Base-by-base conservation (phyloP, 1,140 invertebrate species). In the Gryllus bimaculatus region DNA sequence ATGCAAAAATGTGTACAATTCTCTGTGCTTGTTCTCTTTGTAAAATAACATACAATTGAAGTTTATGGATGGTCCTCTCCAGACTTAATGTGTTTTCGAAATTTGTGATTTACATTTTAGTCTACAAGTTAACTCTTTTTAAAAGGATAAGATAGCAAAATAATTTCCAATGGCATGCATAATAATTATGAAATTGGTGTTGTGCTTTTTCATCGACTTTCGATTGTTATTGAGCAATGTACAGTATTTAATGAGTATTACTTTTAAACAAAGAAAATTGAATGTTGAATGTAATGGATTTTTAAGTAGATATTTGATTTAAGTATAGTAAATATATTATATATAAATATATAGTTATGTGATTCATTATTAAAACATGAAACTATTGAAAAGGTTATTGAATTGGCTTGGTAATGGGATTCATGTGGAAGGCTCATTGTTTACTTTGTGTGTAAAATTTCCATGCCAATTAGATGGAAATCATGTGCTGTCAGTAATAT, bases 181-280 rank as follows among this genome's bases (percentile, higher is more conserved):
- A 77, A 26, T 49, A 48, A 54, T 20, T 47, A 49, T 77, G 76
- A 20, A 54, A 18, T 49, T 49, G 76, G 48, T 77, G 76, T 77
- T 77, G 76, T 77, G 76, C 47, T 54, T 49, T 39, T 49, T 47
- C 47, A 77, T 77, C n/a, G 47, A 77, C 76, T 54, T 20, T 77
- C 48, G 48, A 47, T 20, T 20, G 10, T 77, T 77, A 54, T 48
- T 39, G 48, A 47, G n/a, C 48, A 54, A 10, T n/a, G 47, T 77
- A 54, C 48, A 49, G 76, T 77, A 54, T 77, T 77, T 54, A 77
- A 77, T 66, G 54, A 66, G 54, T 66, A 66, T 66, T 66, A 66
- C 54, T 66, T 66, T 66, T 66, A 18, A 66, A 10, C 26, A 39
- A 66, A 66, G 54, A 18, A 66, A 66, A 66, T 66, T 66, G 54